phyloP scores from a whole-genome alignment of 2,888 invertebrate species.

The Machimus rusticus region DNA sequence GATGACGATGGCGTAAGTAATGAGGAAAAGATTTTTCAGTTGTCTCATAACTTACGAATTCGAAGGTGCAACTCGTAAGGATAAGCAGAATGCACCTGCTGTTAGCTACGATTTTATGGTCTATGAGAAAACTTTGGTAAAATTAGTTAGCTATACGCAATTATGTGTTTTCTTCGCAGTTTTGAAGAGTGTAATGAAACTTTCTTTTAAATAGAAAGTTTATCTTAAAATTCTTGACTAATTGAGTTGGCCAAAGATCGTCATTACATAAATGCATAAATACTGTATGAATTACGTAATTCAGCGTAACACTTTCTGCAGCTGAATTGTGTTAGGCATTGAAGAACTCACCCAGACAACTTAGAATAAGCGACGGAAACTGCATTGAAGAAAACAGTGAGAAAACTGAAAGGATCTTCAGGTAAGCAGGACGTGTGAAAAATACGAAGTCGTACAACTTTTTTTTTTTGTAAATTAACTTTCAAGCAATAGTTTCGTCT shows the following conservation, averaged over 20 bases:
- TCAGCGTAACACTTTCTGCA: no score
- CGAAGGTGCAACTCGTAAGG: neutral
- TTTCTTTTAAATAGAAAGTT: neutral
- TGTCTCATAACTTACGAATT: neutral
- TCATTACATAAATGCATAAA: no score
- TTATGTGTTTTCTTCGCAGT: neutral
- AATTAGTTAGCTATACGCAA: neutral
- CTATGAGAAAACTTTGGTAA: neutral
- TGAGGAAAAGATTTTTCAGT: neutral
- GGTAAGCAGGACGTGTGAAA: neutral
- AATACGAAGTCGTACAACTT: neutral
- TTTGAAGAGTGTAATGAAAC: neutral
- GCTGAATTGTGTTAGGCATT: no score
- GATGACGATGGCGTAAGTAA: neutral
- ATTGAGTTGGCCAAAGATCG: no score
- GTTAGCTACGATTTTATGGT: neutral
- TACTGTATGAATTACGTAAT: no score
- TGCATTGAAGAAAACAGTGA: neutral
- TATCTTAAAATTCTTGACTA: no score
- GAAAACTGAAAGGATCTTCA: neutral
- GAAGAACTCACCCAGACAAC: neutral
- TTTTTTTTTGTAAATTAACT: neutral
- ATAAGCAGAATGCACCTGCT: neutral
- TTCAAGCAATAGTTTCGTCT: neutral
- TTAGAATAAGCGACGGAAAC: neutral